Base-by-base conservation (phyloP, 2,113 vertebrate species). In the Puntigrus tetrazona region DNA sequence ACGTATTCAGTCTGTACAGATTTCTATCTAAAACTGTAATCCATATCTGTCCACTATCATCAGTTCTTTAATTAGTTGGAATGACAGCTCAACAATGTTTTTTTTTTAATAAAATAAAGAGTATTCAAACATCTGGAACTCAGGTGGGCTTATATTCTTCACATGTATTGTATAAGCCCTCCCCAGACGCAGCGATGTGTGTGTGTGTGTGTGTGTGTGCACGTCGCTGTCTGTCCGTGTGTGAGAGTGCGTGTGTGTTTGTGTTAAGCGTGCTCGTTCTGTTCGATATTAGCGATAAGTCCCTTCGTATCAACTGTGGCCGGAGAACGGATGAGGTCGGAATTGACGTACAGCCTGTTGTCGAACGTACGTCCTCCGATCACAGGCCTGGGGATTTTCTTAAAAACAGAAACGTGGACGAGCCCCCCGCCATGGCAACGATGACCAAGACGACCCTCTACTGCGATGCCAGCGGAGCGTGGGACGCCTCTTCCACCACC, bases 321-420 rank as follows among this genome's bases (percentile, higher is more conserved):
- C 89, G 88, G 93, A 61, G 85, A 41, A 69, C 90, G 90, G 72
- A 88, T 80, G 0, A 91, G 91, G 31, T 95, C 91, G 11, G 91
- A 94, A 74, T 95, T 96, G 86, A 97, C 97, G 92, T 99, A 99
- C 45, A 99, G 92, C 27, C 94, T 96, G 92, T 99, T 99, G 90
- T 98, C 97, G 87, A 99, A 99, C 55, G 93, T 95, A 76, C 85
- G 89, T 63, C 95, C 94, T 84, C 90, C 90, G 29, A 92, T 47
- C n/a, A 85, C 74, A 1, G 91, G 86, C 29, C 86, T 88, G n/a
- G 89, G 93, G 81, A 94, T 95, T 82, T 91, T 94, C 90, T 94
- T 96, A 95, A 94, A 78, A 97, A 91, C 70, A 96, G 89, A 89
- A 97, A 98, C 1, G 90, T 93, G n/a, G 1, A 91, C 93, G 0